These are phyloP conservation scores for Phrynosoma blainvillii DNA, from an alignment of 2,113 vertebrate species.

Conservation along the genomic window DNA sequence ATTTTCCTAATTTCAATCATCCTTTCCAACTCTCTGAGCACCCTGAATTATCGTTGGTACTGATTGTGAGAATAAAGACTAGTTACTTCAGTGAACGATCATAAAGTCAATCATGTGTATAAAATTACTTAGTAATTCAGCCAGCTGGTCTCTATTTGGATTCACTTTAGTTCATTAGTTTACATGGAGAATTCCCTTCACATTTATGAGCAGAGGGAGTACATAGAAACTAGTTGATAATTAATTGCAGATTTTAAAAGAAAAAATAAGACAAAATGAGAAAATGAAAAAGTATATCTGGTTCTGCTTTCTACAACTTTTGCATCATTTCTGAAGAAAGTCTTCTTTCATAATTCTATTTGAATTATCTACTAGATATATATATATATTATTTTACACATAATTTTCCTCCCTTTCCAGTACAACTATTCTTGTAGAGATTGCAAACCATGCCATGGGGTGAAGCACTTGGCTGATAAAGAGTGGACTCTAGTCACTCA, in stretches of 20 bases:
- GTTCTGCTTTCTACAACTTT: slow-evolving; percentile 59
- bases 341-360: slow-evolving; percentile 55
- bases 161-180: slow-evolving; percentile 83
- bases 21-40: slow-evolving; percentile 62
- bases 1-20: slow-evolving; percentile 82
- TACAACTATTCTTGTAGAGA: slow-evolving; percentile 22
- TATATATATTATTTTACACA: slow-evolving; percentile 33
- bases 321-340: slow-evolving; percentile 53
- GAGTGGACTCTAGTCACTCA: too few species aligned
- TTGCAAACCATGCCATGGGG: slow-evolving; percentile 53
- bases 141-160: slow-evolving; percentile 89
- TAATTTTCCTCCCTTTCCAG: slow-evolving; percentile 24
- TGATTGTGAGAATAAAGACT: slow-evolving; percentile 94
- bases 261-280: slow-evolving; percentile 68
- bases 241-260: slow-evolving; percentile 79
- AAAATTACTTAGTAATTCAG: slow-evolving; percentile 92
- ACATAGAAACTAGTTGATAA: slow-evolving; percentile 79
- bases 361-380: slow-evolving; percentile 26
- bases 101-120: slow-evolving; percentile 97
- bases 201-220: slow-evolving; percentile 77
- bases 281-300: slow-evolving; percentile 41
- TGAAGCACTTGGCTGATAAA: too few species aligned
- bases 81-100: slow-evolving; percentile 90
- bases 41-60: slow-evolving; percentile 83
- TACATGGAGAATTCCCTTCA: slow-evolving; percentile 79